Percentiles rank a stretch among this genome's conserved stretches.
phyloP scores from a whole-genome alignment of 2,113 vertebrate species.

The Scolopax mira region DNA sequence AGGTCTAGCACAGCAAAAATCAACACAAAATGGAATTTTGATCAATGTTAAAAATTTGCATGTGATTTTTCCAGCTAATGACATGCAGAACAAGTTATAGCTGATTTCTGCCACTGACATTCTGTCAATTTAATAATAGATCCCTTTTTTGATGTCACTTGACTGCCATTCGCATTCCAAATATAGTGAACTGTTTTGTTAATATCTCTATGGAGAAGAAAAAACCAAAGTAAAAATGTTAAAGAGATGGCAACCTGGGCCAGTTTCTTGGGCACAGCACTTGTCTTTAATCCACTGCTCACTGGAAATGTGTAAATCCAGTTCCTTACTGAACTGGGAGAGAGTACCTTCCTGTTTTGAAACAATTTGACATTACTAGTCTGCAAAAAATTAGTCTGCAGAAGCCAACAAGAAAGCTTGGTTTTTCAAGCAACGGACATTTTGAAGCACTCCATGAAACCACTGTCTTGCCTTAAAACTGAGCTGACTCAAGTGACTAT shows the following conservation, averaged over 20 bases:
- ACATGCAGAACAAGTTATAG: constrained; percentile 15
- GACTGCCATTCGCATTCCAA: constrained; percentile 62
- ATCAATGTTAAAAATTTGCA: constrained; percentile 55
- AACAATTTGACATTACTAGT: background rate
- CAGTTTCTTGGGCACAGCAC: background rate
- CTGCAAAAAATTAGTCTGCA: background rate
- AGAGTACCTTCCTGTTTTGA: background rate
- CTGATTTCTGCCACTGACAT: background rate
- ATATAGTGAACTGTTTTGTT: constrained; percentile 38
- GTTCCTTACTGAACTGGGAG: background rate
- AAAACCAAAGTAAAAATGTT: constrained; percentile 10
- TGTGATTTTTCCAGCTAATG: constrained; percentile 51
- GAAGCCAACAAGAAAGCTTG: background rate
- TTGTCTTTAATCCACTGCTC: background rate
- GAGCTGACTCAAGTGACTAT: background rate
- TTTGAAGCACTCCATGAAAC: background rate
- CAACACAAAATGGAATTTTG: constrained; percentile 30
- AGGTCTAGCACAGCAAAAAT: constrained; percentile 45
- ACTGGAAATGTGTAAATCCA: background rate
- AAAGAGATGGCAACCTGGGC: background rate
- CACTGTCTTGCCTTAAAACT: background rate
- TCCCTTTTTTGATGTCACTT: constrained; percentile 46
- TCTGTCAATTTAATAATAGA: constrained; percentile 53
- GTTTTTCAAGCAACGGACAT: background rate
- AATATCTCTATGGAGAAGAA: background rate